Conservation (phyloP, 1,140 invertebrate genomes). For the Drosophila biarmipes region DNA sequence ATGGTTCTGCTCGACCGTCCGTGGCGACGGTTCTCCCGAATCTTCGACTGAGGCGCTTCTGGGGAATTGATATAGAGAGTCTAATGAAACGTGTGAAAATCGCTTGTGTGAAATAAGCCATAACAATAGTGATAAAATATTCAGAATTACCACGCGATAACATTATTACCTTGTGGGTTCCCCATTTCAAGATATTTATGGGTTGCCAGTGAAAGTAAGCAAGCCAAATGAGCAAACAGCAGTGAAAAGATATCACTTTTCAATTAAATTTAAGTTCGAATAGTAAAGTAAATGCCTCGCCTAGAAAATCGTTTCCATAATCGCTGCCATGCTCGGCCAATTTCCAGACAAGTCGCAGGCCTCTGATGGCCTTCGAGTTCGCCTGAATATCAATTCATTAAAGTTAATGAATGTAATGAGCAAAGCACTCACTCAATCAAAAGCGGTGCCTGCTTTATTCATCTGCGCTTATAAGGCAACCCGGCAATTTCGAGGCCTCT, state of each 20-base stretch:
- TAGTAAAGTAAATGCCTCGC: background rate
- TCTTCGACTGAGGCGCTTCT: conserved; percentile 10
- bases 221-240: too few species aligned
- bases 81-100: conserved; percentile 30
- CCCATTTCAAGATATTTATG: background rate
- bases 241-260: too few species aligned
- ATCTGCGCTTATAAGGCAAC: conserved; percentile 47
- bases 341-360: conserved; percentile 28
- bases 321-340: background rate
- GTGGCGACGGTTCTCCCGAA: background rate
- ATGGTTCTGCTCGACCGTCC: background rate
- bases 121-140: conserved; percentile 25
- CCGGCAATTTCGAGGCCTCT: conserved; percentile 44
- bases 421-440: conserved; percentile 31
- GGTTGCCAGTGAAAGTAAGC: too few species aligned
- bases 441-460: conserved; percentile 25
- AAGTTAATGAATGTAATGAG: conserved; percentile 51
- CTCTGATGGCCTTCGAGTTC: conserved; percentile 33
- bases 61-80: conserved; percentile 24
- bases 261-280: too few species aligned
- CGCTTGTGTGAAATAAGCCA: conserved; percentile 25
- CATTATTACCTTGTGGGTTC: conserved; percentile 6
- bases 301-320: conserved; percentile 6
- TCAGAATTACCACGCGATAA: conserved; percentile 18
- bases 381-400: conserved; percentile 45